A percentile compares a stretch with the other conserved stretches of the same genome.
phyloP scores from a whole-genome alignment of 1,140 invertebrate species.

The Phortica variegata region DNA sequence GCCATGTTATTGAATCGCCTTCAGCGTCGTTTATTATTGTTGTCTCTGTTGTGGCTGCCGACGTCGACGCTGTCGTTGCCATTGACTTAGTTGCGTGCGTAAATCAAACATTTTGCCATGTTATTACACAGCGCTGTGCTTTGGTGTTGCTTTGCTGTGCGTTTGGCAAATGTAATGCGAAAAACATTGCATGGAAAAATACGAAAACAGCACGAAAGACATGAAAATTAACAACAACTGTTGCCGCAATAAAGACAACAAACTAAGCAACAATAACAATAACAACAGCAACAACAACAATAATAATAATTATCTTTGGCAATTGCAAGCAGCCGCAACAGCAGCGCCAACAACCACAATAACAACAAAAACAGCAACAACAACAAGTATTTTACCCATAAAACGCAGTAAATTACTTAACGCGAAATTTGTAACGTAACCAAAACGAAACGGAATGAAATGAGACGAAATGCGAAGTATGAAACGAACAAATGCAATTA shows the following conservation, averaged over 20 bases:
- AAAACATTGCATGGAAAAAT: no score
- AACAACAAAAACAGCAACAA: slow-evolving; percentile 13
- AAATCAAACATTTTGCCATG: no score
- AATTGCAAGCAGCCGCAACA: slow-evolving; percentile 8
- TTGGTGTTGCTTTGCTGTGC: no score
- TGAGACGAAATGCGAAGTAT: background rate
- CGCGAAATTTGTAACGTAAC: slow-evolving; percentile 26
- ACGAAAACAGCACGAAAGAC: background rate
- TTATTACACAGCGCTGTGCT: no score
- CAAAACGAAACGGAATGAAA: no score
- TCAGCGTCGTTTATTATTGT: no score
- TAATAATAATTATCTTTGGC: slow-evolving; percentile 6
- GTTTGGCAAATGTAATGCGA: no score
- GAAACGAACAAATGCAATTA: slow-evolving; percentile 38
- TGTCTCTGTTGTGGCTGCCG: no score
- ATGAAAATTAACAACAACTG: slow-evolving; percentile 23
- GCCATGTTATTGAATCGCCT: no score
- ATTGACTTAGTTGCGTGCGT: no score
- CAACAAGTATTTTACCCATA: slow-evolving; percentile 18
- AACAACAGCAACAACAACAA: background rate
- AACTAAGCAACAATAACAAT: slow-evolving; percentile 11
- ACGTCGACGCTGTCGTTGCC: no score
- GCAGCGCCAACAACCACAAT: slow-evolving; percentile 10
- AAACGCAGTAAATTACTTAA: slow-evolving; percentile 39
- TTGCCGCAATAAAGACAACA: slow-evolving; percentile 1